A percentile compares a stretch with the other conserved stretches of the same genome.
These are phyloP conservation scores for Stegana nigrithorax DNA, from an alignment of 2,888 invertebrate species.

Conservation along the genomic window DNA sequence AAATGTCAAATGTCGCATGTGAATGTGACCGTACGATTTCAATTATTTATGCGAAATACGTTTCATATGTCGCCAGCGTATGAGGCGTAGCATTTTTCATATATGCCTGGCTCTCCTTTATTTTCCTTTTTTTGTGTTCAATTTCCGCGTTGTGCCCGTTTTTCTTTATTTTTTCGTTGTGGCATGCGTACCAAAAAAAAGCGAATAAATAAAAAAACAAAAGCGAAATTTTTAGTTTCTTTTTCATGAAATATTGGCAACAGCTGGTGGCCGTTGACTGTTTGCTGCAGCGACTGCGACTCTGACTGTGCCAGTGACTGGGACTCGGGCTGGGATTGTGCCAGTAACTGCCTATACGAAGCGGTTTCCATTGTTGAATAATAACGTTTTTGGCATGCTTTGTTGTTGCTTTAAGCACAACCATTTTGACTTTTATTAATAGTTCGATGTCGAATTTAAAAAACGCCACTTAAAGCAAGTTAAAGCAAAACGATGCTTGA, in stretches of 20 bases:
- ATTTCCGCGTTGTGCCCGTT: not conserved
- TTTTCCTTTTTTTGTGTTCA: conserved; percentile 4
- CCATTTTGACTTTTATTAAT: not conserved
- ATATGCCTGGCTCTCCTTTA: too few species aligned
- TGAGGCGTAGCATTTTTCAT: conserved; percentile 6
- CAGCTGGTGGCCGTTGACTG: conserved; percentile 9
- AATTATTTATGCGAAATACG: conserved; percentile 19
- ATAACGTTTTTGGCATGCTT: not conserved
- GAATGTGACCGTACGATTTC: conserved; percentile 17
- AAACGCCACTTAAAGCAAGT: too few species aligned
- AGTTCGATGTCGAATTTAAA: too few species aligned
- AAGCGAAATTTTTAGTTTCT: not conserved
- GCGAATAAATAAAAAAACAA: not conserved
- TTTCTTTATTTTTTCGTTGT: not conserved
- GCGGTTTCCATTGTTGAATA: not conserved
- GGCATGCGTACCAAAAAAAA: not conserved
- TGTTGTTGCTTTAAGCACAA: not conserved
- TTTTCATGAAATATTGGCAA: conserved; percentile 13
- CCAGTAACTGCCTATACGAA: not conserved
- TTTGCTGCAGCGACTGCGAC: not conserved
- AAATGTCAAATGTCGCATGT: conserved; percentile 1
- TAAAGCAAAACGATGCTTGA: too few species aligned
- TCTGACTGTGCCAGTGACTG: not conserved
- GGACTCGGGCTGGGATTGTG: not conserved
- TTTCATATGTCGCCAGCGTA: conserved; percentile 3